These are phyloP conservation scores for Chaetodon auriga DNA, from an alignment of 2,113 vertebrate species.

Conservation along the genomic window DNA sequence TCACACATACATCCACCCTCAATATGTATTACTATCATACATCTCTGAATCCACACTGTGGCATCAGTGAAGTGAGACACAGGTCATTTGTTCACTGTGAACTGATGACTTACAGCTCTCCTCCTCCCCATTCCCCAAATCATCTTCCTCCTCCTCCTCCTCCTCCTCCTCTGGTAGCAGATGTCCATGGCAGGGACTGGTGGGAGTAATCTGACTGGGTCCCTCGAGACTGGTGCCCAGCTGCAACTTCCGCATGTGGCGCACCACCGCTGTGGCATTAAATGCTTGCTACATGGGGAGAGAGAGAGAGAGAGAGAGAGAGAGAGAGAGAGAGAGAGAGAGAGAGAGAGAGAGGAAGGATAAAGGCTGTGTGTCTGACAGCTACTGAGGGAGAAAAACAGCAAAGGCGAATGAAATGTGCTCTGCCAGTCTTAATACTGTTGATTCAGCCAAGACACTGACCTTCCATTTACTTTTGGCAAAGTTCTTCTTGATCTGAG, in stretches of 20 bases:
- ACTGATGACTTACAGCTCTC: conserved; percentile 79
- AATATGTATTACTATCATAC: neutral
- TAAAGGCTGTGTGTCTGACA: conserved; percentile 23
- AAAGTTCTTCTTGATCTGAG: conserved; percentile 98
- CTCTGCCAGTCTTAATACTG: conserved; percentile 35
- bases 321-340: conserved; percentile 8
- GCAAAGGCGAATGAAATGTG: conserved; percentile 16
- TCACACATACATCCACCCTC: neutral
- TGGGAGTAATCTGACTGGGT: conserved; percentile 86
- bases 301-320: conserved; percentile 2
- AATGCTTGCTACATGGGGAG: conserved; percentile 92
- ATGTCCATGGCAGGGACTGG: conserved; percentile 87
- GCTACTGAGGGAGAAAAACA: conserved; percentile 27
- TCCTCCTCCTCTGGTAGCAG: conserved; percentile 81
- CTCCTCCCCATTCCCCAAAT: conserved; percentile 81
- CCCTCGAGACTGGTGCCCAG: conserved; percentile 94
- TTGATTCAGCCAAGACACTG: conserved; percentile 67
- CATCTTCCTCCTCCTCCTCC: conserved; percentile 78
- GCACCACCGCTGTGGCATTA: conserved; percentile 96
- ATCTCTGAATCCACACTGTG: neutral
- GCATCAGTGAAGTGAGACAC: neutral
- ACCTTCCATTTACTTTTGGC: conserved; percentile 99
- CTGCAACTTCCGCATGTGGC: conserved; percentile 96
- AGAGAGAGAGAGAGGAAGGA: neutral
- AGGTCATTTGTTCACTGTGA: conserved; percentile 21